Evolutionary conservation across 2,113 vertebrate species (phyloP).

Genomic region (Tretioscincus oriximinensis): DNA sequence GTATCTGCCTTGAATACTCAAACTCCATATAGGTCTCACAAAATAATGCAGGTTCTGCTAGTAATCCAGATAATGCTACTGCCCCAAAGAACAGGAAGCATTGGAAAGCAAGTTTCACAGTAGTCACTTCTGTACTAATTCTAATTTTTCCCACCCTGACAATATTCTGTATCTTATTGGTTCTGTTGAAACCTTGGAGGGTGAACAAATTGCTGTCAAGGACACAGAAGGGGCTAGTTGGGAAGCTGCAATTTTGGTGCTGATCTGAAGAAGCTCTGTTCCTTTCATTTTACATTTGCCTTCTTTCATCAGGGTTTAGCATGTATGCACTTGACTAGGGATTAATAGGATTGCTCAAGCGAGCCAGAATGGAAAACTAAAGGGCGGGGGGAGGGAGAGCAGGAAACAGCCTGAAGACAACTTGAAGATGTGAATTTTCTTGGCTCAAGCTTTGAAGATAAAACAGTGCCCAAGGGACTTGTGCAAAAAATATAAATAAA

Average conservation of each 20-base stretch:
- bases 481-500: conserved; percentile 52
- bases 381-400: conserved; percentile 2
- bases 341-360: conserved; percentile 69
- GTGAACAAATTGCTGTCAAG: conserved; percentile 21
- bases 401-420: conserved; percentile 71
- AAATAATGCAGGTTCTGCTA: not conserved
- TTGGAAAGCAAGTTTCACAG: not conserved
- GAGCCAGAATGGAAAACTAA: conserved; percentile 60
- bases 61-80: not conserved
- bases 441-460: conserved; percentile 74
- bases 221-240: conserved; percentile 5
- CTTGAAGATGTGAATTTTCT: conserved; percentile 71
- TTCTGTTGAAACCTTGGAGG: not conserved
- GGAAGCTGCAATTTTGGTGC: conserved; percentile 30
- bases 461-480: conserved; percentile 67
- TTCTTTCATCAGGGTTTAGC: conserved; percentile 61
- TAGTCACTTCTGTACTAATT: not conserved
- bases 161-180: not conserved
- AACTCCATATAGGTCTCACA: too few species aligned
- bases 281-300: conserved; percentile 49
- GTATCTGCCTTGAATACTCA: too few species aligned
- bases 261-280: conserved; percentile 32
- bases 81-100: not conserved
- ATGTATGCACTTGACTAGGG: conserved; percentile 71
- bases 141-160: not conserved